Base-by-base conservation (phyloP, 1,140 invertebrate genomes). In the Mercenaria mercenaria region DNA sequence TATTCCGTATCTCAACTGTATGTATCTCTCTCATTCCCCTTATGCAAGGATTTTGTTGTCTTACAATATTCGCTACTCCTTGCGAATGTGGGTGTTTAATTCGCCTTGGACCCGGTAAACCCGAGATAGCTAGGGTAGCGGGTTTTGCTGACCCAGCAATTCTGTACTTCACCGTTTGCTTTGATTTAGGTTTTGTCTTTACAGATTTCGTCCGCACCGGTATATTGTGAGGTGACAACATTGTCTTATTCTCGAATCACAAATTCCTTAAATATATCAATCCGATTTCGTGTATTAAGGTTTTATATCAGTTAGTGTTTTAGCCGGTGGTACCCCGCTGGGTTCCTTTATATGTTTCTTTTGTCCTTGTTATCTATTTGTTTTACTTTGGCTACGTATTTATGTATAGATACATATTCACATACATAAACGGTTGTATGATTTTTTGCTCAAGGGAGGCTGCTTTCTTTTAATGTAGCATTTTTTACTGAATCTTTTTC, bases 1-100 rank as follows among this genome's bases (percentile, higher is more conserved):
- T 74, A 69, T 85, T 50, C 37, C 82, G 39, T 34, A 85, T 52
- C 32, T 85, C 82, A 15, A 85, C 59, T 15, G 82, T 85, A 26
- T 85, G 82, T 74, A 85, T 37, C 67, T 72, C 82, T 23, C 67
- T 29, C 64, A 82, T 82, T 39, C 26, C 41, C 15, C 59, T 34
- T 1, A 82, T 32, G n/a, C 80, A 64, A 8, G 80, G 80, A 13
- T 82, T 79, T n/a, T 47, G 76, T 0, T n/a, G 43, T 15, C 18
- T 29, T 0, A 8, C 41, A 3, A 47, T 37, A 26, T 52, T 15
- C 34, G 76, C 32, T 47, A 47, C 43, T 20, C 34, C 18, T 1
- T 6, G 8, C 0, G 2, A 15, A 32, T 20, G 18, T 13, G 29
- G 29, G 11, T 15, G 34, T 77, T 43, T 10, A 32, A 15, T 32